These are phyloP conservation scores for Clinocottus analis DNA, from an alignment of 2,113 vertebrate species.

Conservation along the genomic window DNA sequence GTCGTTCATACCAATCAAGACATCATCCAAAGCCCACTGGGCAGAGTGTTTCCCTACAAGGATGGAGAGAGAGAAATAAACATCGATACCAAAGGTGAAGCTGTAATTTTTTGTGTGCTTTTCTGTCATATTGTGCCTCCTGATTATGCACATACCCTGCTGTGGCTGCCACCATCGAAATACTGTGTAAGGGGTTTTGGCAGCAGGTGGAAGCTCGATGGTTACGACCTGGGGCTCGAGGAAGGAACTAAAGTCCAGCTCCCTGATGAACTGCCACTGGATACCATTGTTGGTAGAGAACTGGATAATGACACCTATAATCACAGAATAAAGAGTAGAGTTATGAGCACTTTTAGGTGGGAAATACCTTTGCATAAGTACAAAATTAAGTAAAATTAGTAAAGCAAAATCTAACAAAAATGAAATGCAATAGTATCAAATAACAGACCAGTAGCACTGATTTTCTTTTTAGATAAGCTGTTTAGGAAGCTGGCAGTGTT, in stretches of 20 bases:
- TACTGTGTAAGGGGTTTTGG: constrained; percentile 91
- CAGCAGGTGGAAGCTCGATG: constrained; percentile 91
- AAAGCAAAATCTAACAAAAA: background rate
- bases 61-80: background rate
- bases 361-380: background rate
- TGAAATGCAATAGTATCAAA: background rate
- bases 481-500: constrained; percentile 18
- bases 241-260: constrained; percentile 94
- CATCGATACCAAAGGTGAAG: background rate
- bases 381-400: background rate
- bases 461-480: constrained; percentile 19
- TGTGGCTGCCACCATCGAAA: constrained; percentile 99
- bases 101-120: background rate
- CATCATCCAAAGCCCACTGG: constrained; percentile 96
- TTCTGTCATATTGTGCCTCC: background rate
- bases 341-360: background rate
- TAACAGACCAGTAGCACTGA: background rate
- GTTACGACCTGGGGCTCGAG: constrained; percentile 96
- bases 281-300: constrained; percentile 96
- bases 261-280: constrained; percentile 92
- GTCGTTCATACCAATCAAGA: constrained; percentile 98
- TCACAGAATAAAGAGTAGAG: background rate
- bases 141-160: constrained; percentile 82
- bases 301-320: constrained; percentile 92
- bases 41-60: constrained; percentile 91